A percentile compares a stretch with the other conserved stretches of the same genome.
Evolutionary conservation across 1,140 invertebrate species (phyloP).

Genomic region (Drosophila lacertosa): DNA sequence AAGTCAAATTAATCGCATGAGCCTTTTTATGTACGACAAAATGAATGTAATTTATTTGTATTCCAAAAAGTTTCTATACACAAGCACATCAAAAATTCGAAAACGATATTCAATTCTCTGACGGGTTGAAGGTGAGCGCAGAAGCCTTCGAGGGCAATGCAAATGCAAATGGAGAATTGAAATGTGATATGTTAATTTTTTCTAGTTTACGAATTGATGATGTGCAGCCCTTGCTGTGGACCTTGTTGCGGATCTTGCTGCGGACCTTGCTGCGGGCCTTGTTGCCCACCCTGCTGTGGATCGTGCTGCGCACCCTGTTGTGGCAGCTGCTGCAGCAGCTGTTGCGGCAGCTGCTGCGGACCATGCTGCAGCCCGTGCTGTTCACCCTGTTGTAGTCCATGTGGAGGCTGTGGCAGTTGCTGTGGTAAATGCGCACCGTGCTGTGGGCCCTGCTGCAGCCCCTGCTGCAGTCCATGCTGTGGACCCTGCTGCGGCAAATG

Average conservation of each 20-base stretch:
- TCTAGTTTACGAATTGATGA: conserved; percentile 43
- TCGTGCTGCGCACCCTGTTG: neutral
- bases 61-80: conserved; percentile 1
- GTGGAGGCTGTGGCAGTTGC: conserved; percentile 39
- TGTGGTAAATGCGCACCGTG: conserved; percentile 16
- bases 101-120: conserved; percentile 54
- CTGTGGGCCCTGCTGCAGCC: conserved; percentile 40
- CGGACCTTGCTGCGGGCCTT: conserved; percentile 24
- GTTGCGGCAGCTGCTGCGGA: conserved; percentile 39
- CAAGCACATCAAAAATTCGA: conserved; percentile 38
- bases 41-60: neutral
- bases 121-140: conserved; percentile 55
- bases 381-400: conserved; percentile 42
- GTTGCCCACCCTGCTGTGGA: conserved; percentile 10
- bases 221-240: conserved; percentile 63
- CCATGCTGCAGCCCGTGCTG: conserved; percentile 42
- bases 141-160: too few relatives aligned
- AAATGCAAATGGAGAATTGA: neutral
- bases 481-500: conserved; percentile 38
- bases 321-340: neutral
- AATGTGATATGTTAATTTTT: neutral
- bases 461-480: conserved; percentile 42
- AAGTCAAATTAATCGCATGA: neutral
- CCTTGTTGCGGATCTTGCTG: conserved; percentile 42
- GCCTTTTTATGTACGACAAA: neutral